Evolutionary conservation across 2,113 vertebrate species (phyloP).

Genomic region (Hystrix brachyura): DNA sequence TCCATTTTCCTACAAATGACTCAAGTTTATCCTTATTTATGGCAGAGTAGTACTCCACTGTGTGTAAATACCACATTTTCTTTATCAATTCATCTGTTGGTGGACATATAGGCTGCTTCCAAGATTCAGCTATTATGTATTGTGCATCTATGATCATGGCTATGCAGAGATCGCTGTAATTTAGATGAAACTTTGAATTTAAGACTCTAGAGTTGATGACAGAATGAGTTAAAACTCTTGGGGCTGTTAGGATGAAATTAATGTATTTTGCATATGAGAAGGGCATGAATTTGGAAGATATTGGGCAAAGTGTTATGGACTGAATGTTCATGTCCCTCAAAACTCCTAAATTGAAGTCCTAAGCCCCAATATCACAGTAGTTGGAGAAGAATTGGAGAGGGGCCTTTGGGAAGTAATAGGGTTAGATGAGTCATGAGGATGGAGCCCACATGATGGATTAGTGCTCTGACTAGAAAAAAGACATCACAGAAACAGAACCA

Average conservation of each 20-base stretch:
- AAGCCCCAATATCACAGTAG: background rate
- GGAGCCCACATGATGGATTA: background rate
- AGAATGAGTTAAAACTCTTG: background rate
- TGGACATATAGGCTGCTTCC: background rate
- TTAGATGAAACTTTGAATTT: background rate
- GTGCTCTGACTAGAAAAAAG: background rate
- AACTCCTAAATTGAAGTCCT: conserved; percentile 3
- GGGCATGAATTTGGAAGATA: background rate
- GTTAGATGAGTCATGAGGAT: conserved; percentile 1
- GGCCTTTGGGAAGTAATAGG: background rate
- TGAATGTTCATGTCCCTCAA: background rate
- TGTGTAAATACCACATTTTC: background rate
- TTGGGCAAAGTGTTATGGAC: background rate
- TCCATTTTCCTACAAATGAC: background rate
- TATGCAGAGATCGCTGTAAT: background rate
- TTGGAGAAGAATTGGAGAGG: background rate
- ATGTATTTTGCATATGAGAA: background rate
- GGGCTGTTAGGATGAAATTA: background rate
- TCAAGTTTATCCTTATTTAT: background rate
- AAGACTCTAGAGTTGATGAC: background rate
- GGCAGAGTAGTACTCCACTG: background rate
- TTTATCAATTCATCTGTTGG: background rate
- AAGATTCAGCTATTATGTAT: background rate
- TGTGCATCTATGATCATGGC: background rate
- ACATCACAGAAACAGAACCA: background rate